phyloP scores from a whole-genome alignment of 1,140 invertebrate species.

The Belonocnema kinseyi region DNA sequence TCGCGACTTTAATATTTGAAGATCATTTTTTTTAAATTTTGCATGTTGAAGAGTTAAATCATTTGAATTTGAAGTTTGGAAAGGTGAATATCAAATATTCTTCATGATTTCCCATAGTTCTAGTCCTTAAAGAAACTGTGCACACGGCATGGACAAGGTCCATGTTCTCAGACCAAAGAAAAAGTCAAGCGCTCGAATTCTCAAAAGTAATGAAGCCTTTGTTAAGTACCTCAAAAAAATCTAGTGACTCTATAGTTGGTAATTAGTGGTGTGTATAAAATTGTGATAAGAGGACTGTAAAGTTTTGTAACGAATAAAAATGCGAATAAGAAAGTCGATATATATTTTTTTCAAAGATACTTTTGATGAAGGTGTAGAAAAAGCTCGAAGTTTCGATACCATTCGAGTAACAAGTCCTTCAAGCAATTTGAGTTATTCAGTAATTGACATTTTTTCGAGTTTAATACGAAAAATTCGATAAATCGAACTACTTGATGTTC shows the following conservation, averaged over 20 bases:
- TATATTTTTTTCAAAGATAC: background rate
- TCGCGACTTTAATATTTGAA: too few species aligned
- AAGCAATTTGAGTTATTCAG: too few species aligned
- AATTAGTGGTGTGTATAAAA: conserved; percentile 26
- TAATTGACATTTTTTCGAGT: background rate
- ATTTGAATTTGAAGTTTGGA: too few species aligned
- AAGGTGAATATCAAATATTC: background rate
- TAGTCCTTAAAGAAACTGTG: conserved; percentile 11
- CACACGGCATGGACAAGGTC: conserved; percentile 7
- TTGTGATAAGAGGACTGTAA: conserved; percentile 30
- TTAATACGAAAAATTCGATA: background rate
- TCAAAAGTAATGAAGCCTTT: conserved; percentile 13
- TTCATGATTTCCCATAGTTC: background rate
- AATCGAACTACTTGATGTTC: background rate
- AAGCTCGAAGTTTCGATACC: too few species aligned
- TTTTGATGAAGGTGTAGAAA: too few species aligned
- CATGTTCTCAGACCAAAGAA: conserved; percentile 13
- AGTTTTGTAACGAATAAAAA: conserved; percentile 26
- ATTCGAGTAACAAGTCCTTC: too few species aligned
- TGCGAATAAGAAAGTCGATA: background rate
- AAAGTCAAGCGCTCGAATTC: background rate
- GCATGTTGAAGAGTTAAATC: too few species aligned
- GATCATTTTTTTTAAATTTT: too few species aligned
- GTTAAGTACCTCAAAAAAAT: conserved; percentile 24
- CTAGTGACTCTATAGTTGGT: conserved; percentile 28